Evolutionary conservation across 2,797 vertebrate species (phyloP).

Genomic region (Micrastur ruficollis): DNA sequence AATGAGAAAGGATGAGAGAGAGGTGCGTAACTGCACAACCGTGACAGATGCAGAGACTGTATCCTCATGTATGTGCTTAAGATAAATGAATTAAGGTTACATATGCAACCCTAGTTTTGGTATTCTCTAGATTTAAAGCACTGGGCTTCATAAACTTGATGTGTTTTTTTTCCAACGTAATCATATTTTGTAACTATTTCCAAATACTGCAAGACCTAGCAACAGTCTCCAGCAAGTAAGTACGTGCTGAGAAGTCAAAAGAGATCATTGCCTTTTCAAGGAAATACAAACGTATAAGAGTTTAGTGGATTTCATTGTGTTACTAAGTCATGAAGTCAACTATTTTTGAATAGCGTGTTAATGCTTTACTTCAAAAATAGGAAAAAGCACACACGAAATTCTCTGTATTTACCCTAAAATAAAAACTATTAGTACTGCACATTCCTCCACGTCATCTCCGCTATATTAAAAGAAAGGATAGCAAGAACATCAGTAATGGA

Average conservation of each 20-base stretch:
- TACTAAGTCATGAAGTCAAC: not conserved
- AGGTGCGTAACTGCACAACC: not conserved
- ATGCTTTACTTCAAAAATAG: not conserved
- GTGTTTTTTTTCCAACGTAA: not conserved
- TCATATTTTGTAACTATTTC: not conserved
- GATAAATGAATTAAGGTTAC: not conserved
- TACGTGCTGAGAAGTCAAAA: slow-evolving; percentile 1
- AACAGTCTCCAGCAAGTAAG: not conserved
- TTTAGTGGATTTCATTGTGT: not conserved
- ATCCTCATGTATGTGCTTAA: not conserved
- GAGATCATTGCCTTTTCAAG: not conserved
- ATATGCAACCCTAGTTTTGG: not conserved
- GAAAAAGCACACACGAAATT: not conserved
- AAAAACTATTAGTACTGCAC: slow-evolving; percentile 17
- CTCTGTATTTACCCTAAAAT: not conserved
- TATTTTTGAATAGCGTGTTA: not conserved
- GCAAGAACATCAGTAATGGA: not conserved
- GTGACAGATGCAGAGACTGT: not conserved
- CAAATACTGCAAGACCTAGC: not conserved
- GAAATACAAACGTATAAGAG: not conserved
- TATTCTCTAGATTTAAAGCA: slow-evolving; percentile 45
- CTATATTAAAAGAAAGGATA: not conserved
- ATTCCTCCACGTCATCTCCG: not conserved
- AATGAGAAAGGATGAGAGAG: not conserved
- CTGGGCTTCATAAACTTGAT: not conserved